Base-by-base conservation (phyloP, 1,140 invertebrate genomes). In the Myzus persicae region DNA sequence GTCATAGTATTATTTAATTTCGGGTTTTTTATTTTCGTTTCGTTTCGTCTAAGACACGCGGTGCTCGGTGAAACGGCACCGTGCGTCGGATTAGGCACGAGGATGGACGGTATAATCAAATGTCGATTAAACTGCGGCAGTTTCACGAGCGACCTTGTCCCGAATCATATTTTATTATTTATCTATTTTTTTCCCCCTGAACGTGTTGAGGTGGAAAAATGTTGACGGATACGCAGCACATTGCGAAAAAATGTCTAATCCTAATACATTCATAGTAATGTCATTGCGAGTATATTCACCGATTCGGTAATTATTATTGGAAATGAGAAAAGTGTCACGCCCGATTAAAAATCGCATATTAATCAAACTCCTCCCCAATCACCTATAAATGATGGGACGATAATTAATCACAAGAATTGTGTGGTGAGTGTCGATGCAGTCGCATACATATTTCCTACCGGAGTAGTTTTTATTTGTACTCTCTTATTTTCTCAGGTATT, bases 141-240 rank as follows among this genome's bases (percentile, higher is more conserved):
- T 76, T 91, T 38, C 54, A 54, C 38, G 31, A 22, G 8, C 31
- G 67, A 91, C 90, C 90, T 91, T 31, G 90, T 91, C 7, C 90
- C n/a, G 90, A 46, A 82, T 91, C 67, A 36, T 81, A 76, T 36
- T 82, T 82, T 85, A 85, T 44, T 26, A 40, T 84, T 24, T 91
- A 38, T 82, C 76, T 82, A 8, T 91, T 91, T 36, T 91, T 11
- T 46, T 22, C 38, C 26, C 24, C 24, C 90, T 4, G 1, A n/a
- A 20, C 31, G 42, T 48, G 26, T 91, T n/a, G 40, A 91, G 31
- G 59, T 42, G 90, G 54, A 91, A 90, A 90, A 90, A 90, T 40
- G 14, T 31, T 38, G 36, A 59, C 46, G n/a, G 48, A 90, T n/a
- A 91, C 54, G 54, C 40, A 14, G 38, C 11, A 31, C 1, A 31